These are phyloP conservation scores for Colius striatus DNA, from an alignment of 2,113 vertebrate genomes.

Conservation along the genomic window DNA sequence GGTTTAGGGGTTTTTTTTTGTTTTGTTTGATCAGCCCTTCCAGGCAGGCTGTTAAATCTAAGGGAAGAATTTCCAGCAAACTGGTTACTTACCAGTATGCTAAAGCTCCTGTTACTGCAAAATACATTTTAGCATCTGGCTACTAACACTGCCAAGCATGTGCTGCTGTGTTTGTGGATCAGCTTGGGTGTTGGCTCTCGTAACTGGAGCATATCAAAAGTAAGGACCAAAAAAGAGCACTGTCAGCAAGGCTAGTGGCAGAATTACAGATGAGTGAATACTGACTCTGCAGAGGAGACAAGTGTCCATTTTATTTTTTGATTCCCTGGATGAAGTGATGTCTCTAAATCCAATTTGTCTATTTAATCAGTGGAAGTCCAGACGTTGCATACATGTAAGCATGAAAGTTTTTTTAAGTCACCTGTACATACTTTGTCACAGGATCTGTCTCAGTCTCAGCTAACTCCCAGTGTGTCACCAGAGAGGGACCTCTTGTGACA, in stretches of 20 bases:
- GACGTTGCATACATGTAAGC: not conserved
- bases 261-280: not conserved
- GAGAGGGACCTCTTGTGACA: not conserved
- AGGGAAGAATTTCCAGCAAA: not conserved
- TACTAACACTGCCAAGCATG: constrained; percentile 11
- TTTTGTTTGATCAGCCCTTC: not conserved
- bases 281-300: not conserved
- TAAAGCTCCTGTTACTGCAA: not conserved
- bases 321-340: not conserved
- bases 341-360: not conserved
- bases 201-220: constrained; percentile 20
- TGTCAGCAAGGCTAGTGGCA: constrained; percentile 1
- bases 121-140: constrained; percentile 26
- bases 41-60: not conserved
- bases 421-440: accelerated
- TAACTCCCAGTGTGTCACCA: not conserved
- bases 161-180: constrained; percentile 18
- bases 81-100: not conserved
- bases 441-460: not conserved
- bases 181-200: not conserved
- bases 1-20: too few species aligned
- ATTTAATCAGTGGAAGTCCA: not conserved
- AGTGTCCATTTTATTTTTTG: not conserved
- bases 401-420: not conserved
- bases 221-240: not conserved